Evolutionary conservation across 1,140 invertebrate species (phyloP), one percentile per base, ranked within the genome.

Genomic region (Camponotus vicinus): DNA sequence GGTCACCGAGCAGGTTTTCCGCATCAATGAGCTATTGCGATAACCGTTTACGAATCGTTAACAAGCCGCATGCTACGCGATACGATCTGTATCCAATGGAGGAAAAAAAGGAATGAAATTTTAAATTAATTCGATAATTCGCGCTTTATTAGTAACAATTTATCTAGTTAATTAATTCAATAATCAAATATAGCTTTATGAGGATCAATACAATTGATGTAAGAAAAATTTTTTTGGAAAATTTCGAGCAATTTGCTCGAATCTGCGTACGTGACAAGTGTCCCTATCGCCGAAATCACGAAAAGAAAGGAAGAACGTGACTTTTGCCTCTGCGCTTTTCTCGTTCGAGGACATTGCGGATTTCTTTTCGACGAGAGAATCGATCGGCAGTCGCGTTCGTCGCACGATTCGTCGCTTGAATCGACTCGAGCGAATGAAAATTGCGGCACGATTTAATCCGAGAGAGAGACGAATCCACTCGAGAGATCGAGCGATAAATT

Each of bases 401-500:
- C 61, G 71, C 59, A 83, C 55, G 40, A 21, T 52, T 6, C 27
- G 55, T 75, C 21, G 21, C 21, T 83, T 73, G 69, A 82, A 73
- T 83, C 42, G 76, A 32, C 27, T 27, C 55, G 42, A 61, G 42
- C 79, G 57, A 75, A 83, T 83, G 79, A 83, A 83, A 83, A 83
- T 73, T 75, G 69, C 59, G n/a, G 69, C 61, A 78, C 55, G 75
- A 78, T 86, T 73, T 32, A 83, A 90, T 90, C 64, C 70, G 77
- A 42, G 64, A 42, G 64, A 42, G 63, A 55, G 77, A 80, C 71
- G 71, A 87, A 79, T 75, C 49, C 59, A 61, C 73, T 76, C 84
- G 86, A 90, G 86, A 90, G 89, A 78, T 61, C 64, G 34, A 82
- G 55, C 66, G 84, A 77, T 73, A 76, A 86, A 90, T 88, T 91